A percentile compares a stretch with the other conserved stretches of the same genome.
Conservation (phyloP, 1,140 invertebrate genomes). For the Planococcus citri region DNA sequence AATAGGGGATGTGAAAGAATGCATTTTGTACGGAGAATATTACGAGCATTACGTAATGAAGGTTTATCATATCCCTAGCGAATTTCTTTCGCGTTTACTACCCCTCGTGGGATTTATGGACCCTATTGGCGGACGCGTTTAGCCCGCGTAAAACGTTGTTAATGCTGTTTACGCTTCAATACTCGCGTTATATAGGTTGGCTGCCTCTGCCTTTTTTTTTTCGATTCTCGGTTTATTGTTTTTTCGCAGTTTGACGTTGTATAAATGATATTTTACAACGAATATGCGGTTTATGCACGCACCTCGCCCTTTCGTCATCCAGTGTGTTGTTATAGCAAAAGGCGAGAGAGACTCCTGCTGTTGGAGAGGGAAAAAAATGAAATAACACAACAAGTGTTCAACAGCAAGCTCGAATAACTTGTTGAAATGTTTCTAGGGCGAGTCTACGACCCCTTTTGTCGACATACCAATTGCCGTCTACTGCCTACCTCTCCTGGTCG, state of each 20-base stretch:
- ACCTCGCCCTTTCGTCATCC: background rate
- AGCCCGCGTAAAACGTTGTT: slow-evolving; percentile 12
- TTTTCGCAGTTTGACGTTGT: slow-evolving; percentile 13
- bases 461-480: too few relatives aligned
- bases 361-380: too few relatives aligned
- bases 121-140: background rate
- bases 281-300: background rate
- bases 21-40: slow-evolving; percentile 9
- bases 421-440: background rate
- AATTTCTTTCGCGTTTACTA: slow-evolving; percentile 16
- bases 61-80: slow-evolving; percentile 20
- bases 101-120: slow-evolving; percentile 5
- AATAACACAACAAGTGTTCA: background rate
- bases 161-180: slow-evolving; percentile 17
- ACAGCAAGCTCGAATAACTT: background rate
- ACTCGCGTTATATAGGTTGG: slow-evolving; percentile 1
- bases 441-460: background rate
- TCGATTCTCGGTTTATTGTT: slow-evolving; percentile 8
- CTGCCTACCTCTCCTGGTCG: too few relatives aligned
- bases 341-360: too few relatives aligned
- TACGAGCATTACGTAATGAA: slow-evolving; percentile 18
- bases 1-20: slow-evolving; percentile 13
- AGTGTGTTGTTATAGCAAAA: too few relatives aligned
- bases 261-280: slow-evolving; percentile 20
- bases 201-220: too few relatives aligned